Evolutionary conservation across 2,797 vertebrate species (phyloP), one percentile per base, ranked within the genome.

Genomic region (Sebastes umbrosus): DNA sequence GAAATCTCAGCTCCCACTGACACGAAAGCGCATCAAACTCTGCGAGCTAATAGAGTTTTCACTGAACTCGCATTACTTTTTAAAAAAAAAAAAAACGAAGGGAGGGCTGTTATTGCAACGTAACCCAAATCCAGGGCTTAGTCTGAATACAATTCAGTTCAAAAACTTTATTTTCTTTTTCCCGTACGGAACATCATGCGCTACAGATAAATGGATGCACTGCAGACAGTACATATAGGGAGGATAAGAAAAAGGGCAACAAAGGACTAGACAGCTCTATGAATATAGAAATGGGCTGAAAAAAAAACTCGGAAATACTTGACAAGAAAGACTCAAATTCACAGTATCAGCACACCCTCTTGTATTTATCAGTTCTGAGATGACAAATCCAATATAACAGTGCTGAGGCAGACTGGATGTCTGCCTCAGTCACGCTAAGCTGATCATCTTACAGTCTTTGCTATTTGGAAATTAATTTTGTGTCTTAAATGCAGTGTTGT

Each of bases 381-480:
- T 9, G 52, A 84, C 85, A 89, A 88, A 89, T 90, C 84, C 84
- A 84, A 83, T 87, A 80, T 70, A 78, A 80, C 50, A 75, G 73
- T 25, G 84, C 77, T 65, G 84, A 82, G 83, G 65, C 70, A 77
- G 63, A 76, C 54, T 36, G 57, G 43, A 58, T 77, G 77, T 83
- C 82, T 69, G 57, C 36, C 36, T 39, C 58, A 71, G 77, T 87
- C 79, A 32, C 14, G 54, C 70, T 55, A 78, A 85, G 70, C 66
- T 60, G 69, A 92, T 90, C 85, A 72, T 81, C 80, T 82, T 58
- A 80, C 77, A 63, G 77, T 79, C 78, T 84, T 84, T 12, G 24
- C 73, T 50, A 68, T 80, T 86, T 86, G 58, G 34, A 88, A 91
- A 92, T 89, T 74, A 87, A 84, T 89, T 90, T 87, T 63, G 68